Percentiles rank a stretch among this genome's conserved stretches.
phyloP scores from a whole-genome alignment of 1,140 invertebrate genomes.

The Orchesella cincta region DNA sequence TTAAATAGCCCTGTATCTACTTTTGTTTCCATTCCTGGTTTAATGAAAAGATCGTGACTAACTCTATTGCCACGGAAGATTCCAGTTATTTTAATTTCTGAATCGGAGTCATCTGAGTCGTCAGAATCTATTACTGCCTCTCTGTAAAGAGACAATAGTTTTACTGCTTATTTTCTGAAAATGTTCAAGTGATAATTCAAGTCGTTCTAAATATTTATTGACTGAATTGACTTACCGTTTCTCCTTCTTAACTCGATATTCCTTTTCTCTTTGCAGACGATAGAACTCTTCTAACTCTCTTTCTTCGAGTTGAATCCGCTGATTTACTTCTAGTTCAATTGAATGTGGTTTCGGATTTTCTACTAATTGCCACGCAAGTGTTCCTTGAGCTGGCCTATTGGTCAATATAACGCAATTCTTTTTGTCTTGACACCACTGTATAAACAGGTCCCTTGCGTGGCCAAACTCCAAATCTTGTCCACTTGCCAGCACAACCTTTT shows the following conservation, averaged over 20 bases:
- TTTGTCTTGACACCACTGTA: conserved; percentile 88
- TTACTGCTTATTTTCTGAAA: no score
- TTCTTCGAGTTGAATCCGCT: conserved; percentile 81
- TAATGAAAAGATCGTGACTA: conserved; percentile 83
- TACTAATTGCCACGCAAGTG: conserved; percentile 81
- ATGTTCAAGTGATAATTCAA: no score
- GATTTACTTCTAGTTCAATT: conserved; percentile 74
- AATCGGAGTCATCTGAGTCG: conserved; percentile 71
- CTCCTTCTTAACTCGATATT: conserved; percentile 60
- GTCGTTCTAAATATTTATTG: no score
- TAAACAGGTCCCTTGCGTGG: conserved; percentile 91
- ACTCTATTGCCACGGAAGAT: conserved; percentile 67
- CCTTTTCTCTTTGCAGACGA: conserved; percentile 60
- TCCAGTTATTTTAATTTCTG: conserved; percentile 79
- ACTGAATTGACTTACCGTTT: conserved; percentile 51
- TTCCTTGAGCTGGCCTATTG: conserved; percentile 76
- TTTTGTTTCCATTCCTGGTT: conserved; percentile 69
- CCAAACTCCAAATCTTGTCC: conserved; percentile 94
- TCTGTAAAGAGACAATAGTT: conserved; percentile 26
- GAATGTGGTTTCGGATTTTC: conserved; percentile 74
- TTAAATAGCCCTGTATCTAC: conserved; percentile 75
- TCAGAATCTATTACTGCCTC: conserved; percentile 60
- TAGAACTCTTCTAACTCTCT: conserved; percentile 84
- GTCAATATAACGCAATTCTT: conserved; percentile 97
- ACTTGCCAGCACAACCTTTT: conserved; percentile 88